These are phyloP conservation scores for Lepidocolaptes lacrymiger DNA, from an alignment of 2,797 vertebrate genomes.

Conservation along the genomic window DNA sequence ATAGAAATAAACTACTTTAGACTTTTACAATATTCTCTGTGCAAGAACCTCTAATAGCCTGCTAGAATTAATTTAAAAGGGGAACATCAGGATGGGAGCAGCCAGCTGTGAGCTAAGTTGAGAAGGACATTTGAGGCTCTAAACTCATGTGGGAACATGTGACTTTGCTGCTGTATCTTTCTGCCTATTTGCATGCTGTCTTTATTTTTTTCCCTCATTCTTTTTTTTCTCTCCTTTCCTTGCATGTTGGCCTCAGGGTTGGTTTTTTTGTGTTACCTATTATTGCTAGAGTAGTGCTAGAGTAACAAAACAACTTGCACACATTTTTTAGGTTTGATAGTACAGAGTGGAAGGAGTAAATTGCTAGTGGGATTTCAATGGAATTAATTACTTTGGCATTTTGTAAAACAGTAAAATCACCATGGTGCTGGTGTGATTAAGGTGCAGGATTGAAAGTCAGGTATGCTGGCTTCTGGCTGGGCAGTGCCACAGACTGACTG, in stretches of 20 bases:
- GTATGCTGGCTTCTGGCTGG: not conserved
- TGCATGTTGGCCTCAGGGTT: not conserved
- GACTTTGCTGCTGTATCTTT: not conserved
- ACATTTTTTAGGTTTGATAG: not conserved
- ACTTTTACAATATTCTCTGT: conserved; percentile 21
- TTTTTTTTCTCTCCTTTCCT: not conserved
- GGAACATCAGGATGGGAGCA: conserved; percentile 17
- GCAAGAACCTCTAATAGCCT: conserved; percentile 34
- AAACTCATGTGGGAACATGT: not conserved
- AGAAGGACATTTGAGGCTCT: conserved; percentile 30
- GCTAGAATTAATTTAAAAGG: conserved; percentile 47
- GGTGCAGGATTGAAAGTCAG: not conserved
- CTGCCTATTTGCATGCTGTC: not conserved
- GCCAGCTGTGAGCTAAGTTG: conserved; percentile 41
- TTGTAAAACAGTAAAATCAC: not conserved
- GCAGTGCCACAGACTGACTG: not conserved
- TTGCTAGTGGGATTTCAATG: not conserved
- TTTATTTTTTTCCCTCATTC: not conserved
- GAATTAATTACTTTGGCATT: not conserved
- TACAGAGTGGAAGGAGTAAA: not conserved
- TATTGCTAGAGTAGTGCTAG: not conserved
- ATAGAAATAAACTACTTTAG: not conserved
- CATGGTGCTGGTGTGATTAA: not conserved
- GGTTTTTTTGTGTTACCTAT: not conserved
- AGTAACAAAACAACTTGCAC: not conserved